These are phyloP conservation scores for Tenualosa ilisha DNA, from an alignment of 2,797 vertebrate species.

Conservation along the genomic window DNA sequence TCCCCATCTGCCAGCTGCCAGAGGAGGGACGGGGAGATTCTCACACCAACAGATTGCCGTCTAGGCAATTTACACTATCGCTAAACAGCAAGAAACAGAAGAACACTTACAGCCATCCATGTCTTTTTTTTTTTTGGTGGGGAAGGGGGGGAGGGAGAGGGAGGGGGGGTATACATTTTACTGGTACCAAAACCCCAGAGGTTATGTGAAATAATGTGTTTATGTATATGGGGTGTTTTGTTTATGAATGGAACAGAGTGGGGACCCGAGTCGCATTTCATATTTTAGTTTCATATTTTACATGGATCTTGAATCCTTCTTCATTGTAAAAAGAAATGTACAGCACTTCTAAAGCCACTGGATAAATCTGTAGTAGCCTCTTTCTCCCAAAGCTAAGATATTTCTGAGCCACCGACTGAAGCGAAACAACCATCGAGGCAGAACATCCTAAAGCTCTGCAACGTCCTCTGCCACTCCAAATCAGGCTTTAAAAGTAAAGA, in stretches of 20 bases:
- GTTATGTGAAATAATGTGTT: background rate
- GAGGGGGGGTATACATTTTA: background rate
- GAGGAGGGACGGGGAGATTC: conserved; percentile 41
- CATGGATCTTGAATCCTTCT: too few species aligned
- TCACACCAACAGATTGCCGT: conserved; percentile 18
- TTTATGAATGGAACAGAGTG: too few species aligned
- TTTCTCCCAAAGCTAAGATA: background rate
- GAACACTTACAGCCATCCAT: background rate
- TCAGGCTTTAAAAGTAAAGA: conserved; percentile 12
- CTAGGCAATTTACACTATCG: conserved; percentile 21
- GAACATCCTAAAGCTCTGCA: conserved; percentile 10
- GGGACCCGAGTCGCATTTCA: too few species aligned
- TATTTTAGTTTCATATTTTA: too few species aligned
- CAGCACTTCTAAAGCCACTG: background rate
- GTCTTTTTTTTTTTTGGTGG: background rate
- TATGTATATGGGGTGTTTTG: too few species aligned
- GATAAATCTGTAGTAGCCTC: background rate
- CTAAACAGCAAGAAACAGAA: background rate
- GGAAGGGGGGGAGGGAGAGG: too few species aligned
- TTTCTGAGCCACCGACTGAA: background rate
- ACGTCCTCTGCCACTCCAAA: background rate
- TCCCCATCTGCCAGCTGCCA: conserved; percentile 68
- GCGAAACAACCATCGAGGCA: conserved; percentile 2
- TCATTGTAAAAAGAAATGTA: background rate
- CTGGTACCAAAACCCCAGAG: background rate